Percentiles rank a stretch among this genome's conserved stretches.
Conservation (phyloP, 2,888 invertebrate genomes). For the Ditula angustiorana region DNA sequence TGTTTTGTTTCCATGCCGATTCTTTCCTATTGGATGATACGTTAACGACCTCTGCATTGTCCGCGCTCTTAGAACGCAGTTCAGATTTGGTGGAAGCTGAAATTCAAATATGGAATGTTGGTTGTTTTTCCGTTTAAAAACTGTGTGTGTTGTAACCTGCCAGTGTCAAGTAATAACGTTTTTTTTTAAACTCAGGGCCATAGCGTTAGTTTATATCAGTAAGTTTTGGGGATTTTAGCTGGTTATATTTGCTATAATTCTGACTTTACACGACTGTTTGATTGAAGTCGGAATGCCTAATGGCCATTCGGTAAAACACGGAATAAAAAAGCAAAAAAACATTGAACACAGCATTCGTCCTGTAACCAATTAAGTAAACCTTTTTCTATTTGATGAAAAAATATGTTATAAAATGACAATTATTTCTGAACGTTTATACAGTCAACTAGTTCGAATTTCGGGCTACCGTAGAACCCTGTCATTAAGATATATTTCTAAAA, state of each 20-base stretch:
- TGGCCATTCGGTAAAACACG: too few relatives aligned
- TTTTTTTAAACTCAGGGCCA: too few relatives aligned
- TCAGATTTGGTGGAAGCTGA: slow-evolving; percentile 1
- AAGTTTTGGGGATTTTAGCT: too few relatives aligned
- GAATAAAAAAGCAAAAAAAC: neutral
- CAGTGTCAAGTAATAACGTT: neutral
- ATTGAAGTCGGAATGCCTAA: too few relatives aligned
- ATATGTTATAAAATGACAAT: neutral
- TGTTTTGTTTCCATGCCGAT: slow-evolving; percentile 23
- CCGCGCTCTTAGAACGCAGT: neutral
- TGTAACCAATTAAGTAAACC: slow-evolving; percentile 6
- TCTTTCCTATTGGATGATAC: slow-evolving; percentile 13
- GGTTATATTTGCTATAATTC: too few relatives aligned
- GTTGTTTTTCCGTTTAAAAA: neutral
- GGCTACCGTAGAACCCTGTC: too few relatives aligned
- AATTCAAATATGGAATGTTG: neutral
- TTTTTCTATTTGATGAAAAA: neutral
- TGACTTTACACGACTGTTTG: too few relatives aligned
- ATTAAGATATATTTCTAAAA: too few relatives aligned
- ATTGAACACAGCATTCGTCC: neutral
- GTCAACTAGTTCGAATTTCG: too few relatives aligned
- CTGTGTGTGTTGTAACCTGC: neutral
- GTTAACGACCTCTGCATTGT: slow-evolving; percentile 14
- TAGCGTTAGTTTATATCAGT: too few relatives aligned
- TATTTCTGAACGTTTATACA: neutral